Evolutionary conservation across 2,888 invertebrate species (phyloP).

Genomic region (Alloplasta piceator): DNA sequence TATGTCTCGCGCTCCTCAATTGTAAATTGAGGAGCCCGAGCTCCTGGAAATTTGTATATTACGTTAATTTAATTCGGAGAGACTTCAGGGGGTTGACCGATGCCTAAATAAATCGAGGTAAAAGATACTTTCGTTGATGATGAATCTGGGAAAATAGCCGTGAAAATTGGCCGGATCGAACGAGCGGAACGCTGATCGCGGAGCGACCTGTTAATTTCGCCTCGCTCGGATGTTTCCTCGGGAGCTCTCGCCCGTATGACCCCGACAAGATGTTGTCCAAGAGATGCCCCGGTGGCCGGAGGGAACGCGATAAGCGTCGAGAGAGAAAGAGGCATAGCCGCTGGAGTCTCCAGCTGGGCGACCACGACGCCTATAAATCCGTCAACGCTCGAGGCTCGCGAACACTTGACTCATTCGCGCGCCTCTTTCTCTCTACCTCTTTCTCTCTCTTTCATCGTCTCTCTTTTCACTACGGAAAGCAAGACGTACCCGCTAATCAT

Average conservation of each 20-base stretch:
- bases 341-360: constrained; percentile 68
- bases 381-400: constrained; percentile 65
- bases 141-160: constrained; percentile 66
- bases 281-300: constrained; percentile 50
- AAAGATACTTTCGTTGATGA: neutral
- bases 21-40: too few relatives aligned
- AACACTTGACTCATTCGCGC: constrained; percentile 67
- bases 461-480: constrained; percentile 43
- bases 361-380: constrained; percentile 74
- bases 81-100: too few relatives aligned
- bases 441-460: constrained; percentile 16
- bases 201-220: constrained; percentile 75
- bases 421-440: constrained; percentile 47
- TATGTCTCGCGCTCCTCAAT: too few relatives aligned
- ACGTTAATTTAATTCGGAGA: too few relatives aligned
- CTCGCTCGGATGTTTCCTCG: constrained; percentile 25
- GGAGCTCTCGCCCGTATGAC: constrained; percentile 71
- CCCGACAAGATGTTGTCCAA: constrained; percentile 71
- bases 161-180: constrained; percentile 35
- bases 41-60: too few relatives aligned
- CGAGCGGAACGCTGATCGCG: constrained; percentile 71
- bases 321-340: constrained; percentile 32
- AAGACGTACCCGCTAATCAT: constrained; percentile 70
- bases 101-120: too few relatives aligned
- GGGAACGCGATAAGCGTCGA: constrained; percentile 58